Base-by-base conservation (phyloP, 2,113 vertebrate species). In the Dascyllus trimaculatus region DNA sequence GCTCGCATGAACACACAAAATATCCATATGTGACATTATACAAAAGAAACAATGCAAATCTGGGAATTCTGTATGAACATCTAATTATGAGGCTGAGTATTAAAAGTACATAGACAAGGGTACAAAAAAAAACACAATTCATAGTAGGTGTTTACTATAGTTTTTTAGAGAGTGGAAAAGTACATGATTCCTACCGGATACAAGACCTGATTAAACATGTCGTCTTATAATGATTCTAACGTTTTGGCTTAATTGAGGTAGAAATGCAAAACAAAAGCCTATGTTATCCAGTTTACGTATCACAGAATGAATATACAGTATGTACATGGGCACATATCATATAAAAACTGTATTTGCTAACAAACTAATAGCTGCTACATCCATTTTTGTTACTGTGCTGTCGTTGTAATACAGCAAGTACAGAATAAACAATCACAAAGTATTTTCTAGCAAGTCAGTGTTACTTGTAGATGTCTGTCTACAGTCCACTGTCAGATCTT, bases 401-500 rank as follows among this genome's bases (percentile, higher is more conserved):
- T 4, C 40, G 22, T n/a, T n/a, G 26, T 2, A 56, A n/a, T 10
- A 75, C 25, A 53, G n/a, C 13, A 11, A 48, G 35, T 51, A 77
- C 26, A 68, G 11, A 61, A 32, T n/a, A n/a, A 58, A 72, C 21
- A 46, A 10, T 32, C 32, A 17, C 0, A 32, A 43, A 59, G 70
- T n/a, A 43, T 18, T 11, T 25, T 62, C 29, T 17, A 61, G 0
- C 0, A 11, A 54, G 25, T 61, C 22, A 59, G 46, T 45, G 29
- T 49, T 11, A 40, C 14, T 43, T 46, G 32, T 19, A 15, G 45
- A 54, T 9, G 13, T 26, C 29, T 18, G 4, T 58, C 17, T 54
- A 22, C 11, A 35, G 82, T 56, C 43, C 60, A 53, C 61, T 59
- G 54, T 95, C 89, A 95, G 78, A 88, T 90, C 49, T 93, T 92